A percentile compares a stretch with the other conserved stretches of the same genome.
These are phyloP conservation scores for Parazoanthus swiftii DNA, from an alignment of 92 coral and sea anemone species.

Conservation along the genomic window DNA sequence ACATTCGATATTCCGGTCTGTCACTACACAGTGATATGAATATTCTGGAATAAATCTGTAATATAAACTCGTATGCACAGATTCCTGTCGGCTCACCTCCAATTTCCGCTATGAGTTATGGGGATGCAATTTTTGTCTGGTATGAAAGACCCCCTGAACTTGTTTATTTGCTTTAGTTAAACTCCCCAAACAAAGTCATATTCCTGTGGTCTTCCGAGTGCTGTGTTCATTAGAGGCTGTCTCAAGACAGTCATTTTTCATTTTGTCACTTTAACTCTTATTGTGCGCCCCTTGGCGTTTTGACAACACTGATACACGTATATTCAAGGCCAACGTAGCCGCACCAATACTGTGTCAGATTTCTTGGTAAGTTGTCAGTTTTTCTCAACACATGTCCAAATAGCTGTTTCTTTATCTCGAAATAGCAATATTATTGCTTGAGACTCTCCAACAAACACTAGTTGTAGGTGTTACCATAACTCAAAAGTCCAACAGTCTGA, in stretches of 20 bases:
- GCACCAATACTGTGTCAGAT: neutral
- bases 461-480: no score
- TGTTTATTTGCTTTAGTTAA: neutral
- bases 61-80: neutral
- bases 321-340: neutral
- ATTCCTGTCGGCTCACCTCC: neutral
- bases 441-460: no score
- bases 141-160: neutral
- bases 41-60: neutral
- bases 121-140: neutral
- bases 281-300: neutral
- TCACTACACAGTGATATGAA: neutral
- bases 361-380: neutral
- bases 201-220: neutral
- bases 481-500: no score
- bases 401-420: neutral
- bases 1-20: neutral
- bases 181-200: neutral
- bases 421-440: neutral
- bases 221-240: neutral
- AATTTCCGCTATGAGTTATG: neutral
- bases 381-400: neutral
- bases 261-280: neutral
- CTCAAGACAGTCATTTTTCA: neutral
- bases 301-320: neutral